Conservation (phyloP, 2,113 vertebrate species). For the rat (Rattus norvegicus) region GRCr8 NC_086024.1:54307501-54308000, state of each 20-base stretch:
- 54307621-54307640: neutral
- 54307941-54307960: conserved; percentile 67
- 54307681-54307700: neutral
- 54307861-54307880: conserved; percentile 98
- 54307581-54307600: neutral
- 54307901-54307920: conserved; percentile 99
- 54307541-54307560: neutral
- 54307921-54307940: conserved; percentile 97
- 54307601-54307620: neutral
- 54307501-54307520: neutral
- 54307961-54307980: conserved; percentile 23
- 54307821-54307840: conserved; percentile 97
- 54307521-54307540: neutral
- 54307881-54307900: conserved; percentile 94
- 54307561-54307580: neutral
- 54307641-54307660: neutral
- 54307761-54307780: neutral
- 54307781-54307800: neutral
- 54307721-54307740: neutral
- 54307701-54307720: neutral
- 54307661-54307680: neutral
- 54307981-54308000: conserved; percentile 25
- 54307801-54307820: neutral
- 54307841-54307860: conserved; percentile 99
- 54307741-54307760: neutral